Base-by-base conservation (phyloP, 2,888 invertebrate species). In the Idaea straminata region DNA sequence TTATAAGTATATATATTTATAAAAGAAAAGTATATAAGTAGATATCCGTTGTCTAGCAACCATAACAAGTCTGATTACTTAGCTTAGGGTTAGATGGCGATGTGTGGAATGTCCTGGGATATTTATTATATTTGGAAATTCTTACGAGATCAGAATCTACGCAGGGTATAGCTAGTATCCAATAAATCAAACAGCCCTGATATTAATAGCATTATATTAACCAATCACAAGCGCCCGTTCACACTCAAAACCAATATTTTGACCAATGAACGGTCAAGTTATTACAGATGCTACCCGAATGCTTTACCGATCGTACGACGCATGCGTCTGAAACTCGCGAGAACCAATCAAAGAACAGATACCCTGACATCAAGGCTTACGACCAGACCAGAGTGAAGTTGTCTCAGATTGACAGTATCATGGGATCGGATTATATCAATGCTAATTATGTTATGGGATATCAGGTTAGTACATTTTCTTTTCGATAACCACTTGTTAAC, bases 331-430 rank as follows among this genome's bases (percentile, higher is more conserved):
- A 98, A 80, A 94, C 96, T 0, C 94, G 97, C 58, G 98, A 98
- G 85, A 98, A 98, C 86, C 93, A 96, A 15, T 95, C 95, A 72
- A 98, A 98, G 92, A 98, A 98, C 92, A 94, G 98, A 13, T 98
- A 98, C 84, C 98, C 98, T 0, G 98, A 98, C 82, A 98, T 98
- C 70, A 98, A 98, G 87, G 96, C 97, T 0, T 98, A 97, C 84
- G 98, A 98, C 90, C 98, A 98, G 88, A 98, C 98, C 6, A 89
- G 98, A 77, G 97, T 98, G 0, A 96, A 96, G 77, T 87, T 98
- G 13, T 93, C 96, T 0, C 95, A 95, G 78, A 90, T 96, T 6
- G 97, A 97, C 79, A 95, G 96, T 64, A 94, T 96, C 63, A 94
- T 94, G 59, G 97, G 97, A 4, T 97, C 97, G 0, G 98, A 98